Evolutionary conservation across 2,797 vertebrate genomes (phyloP).

Genomic region (Acipenser oxyrinchus): DNA sequence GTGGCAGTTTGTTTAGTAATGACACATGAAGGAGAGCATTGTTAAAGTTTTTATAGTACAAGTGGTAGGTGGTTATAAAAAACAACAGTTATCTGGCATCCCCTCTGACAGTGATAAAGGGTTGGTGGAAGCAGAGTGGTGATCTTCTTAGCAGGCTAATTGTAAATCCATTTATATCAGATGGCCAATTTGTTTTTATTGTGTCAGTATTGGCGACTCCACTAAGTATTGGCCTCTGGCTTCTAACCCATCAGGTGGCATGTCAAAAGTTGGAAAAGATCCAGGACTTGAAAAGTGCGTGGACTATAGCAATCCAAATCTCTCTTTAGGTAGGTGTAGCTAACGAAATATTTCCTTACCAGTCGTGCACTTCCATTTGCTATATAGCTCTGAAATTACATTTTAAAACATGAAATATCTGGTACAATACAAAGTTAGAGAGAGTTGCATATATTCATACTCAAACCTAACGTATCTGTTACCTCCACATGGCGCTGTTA

Average conservation of each 20-base stretch:
- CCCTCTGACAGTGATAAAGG: constrained; percentile 39
- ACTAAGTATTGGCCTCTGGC: constrained; percentile 22
- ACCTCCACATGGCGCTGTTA: no score
- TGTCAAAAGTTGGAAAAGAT: constrained; percentile 26
- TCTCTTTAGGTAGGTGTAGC: not conserved
- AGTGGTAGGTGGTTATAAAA: constrained; percentile 23
- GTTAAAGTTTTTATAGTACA: constrained; percentile 16
- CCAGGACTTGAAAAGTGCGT: constrained; percentile 22
- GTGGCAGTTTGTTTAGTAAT: not conserved
- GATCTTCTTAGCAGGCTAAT: constrained; percentile 41
- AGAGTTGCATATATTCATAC: no score
- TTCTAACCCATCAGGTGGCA: constrained; percentile 28
- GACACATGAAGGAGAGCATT: constrained; percentile 6
- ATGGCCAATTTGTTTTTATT: constrained; percentile 34
- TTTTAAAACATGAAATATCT: no score
- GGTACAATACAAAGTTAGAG: no score
- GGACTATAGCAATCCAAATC: not conserved
- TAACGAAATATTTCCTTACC: no score
- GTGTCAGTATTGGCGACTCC: constrained; percentile 32
- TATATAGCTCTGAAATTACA: no score
- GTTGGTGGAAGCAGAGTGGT: constrained; percentile 20
- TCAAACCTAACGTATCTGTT: no score
- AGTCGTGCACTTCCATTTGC: no score
- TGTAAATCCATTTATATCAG: constrained; percentile 45
- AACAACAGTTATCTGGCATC: constrained; percentile 27